These are phyloP conservation scores for Euthynnus affinis DNA, from an alignment of 2,797 vertebrate species.

Conservation along the genomic window DNA sequence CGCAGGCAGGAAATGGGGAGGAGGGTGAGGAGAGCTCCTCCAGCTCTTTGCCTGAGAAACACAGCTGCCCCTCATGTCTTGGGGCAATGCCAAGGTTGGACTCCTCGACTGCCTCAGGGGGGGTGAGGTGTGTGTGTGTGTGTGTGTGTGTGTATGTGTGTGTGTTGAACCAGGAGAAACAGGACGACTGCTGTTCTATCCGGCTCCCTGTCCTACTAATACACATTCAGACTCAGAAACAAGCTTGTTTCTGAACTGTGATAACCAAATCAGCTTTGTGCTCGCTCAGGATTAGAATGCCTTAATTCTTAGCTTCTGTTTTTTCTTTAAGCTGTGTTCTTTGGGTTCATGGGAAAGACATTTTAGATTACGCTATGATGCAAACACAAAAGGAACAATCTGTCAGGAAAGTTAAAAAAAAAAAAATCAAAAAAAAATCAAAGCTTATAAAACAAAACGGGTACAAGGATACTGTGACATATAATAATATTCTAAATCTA, in stretches of 20 bases:
- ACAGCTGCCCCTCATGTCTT: slow-evolving; percentile 83
- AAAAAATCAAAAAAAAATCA: too few relatives aligned
- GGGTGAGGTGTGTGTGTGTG: slow-evolving; percentile 19
- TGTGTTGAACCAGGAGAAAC: slow-evolving; percentile 58
- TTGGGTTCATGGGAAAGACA: slow-evolving; percentile 4
- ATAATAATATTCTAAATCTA: not conserved
- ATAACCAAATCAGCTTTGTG: slow-evolving; percentile 45
- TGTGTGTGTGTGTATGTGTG: slow-evolving; percentile 39
- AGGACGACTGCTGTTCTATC: slow-evolving; percentile 74
- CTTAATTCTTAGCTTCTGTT: slow-evolving; percentile 38
- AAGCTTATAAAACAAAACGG: not conserved
- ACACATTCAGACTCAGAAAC: slow-evolving; percentile 59
- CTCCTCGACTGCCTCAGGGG: slow-evolving; percentile 62
- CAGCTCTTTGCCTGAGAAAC: slow-evolving; percentile 75
- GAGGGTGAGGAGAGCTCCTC: slow-evolving; percentile 66
- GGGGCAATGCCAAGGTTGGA: slow-evolving; percentile 74
- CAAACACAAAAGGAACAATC: not conserved
- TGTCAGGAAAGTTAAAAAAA: not conserved
- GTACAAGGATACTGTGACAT: not conserved
- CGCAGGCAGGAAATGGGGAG: slow-evolving; percentile 71
- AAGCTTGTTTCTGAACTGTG: slow-evolving; percentile 37
- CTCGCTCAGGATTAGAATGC: slow-evolving; percentile 43
- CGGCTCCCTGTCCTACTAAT: slow-evolving; percentile 61
- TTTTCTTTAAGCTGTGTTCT: slow-evolving; percentile 26
- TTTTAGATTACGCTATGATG: not conserved